Evolutionary conservation across 2,888 invertebrate genomes (phyloP), one percentile per base, ranked within the genome.

Genomic region (Drosophila rubida): DNA sequence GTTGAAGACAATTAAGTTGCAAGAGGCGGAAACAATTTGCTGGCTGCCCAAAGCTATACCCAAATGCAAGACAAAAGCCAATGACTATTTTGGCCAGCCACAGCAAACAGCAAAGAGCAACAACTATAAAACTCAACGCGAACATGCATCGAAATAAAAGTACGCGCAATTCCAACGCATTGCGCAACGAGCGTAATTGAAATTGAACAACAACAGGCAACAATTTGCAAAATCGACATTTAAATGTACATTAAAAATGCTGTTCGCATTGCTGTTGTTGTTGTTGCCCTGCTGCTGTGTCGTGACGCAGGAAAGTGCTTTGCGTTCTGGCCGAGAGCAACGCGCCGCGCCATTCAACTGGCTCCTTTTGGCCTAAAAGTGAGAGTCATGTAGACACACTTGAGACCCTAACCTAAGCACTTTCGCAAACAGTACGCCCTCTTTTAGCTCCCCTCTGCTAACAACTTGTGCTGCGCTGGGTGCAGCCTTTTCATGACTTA

Each of bases 331-430:
- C 45, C n/a, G n/a, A n/a, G n/a, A n/a, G 51, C n/a, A 57, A 27
- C 41, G 4, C 30, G 27, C 11, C 27, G 27, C 27, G 8, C 7
- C n/a, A 22, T 11, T 23, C 39, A 23, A 30, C 22, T 46, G 22
- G 59, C 48, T 80, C 55, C 63, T 49, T 1, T 42, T 51, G 64
- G 75, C 58, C 63, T 66, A 82, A 82, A 82, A 82, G 82, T 82
- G 82, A 82, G 82, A 82, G 82, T 82, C 82, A 82, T 82, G 82
- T 87, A 87, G 87, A 85, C 76, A 66, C 82, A 85, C 87, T 82
- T 71, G 82, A 87, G 82, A 81, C 85, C 69, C 60, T 58, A 48
- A 66, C 60, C 68, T 46, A 85, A 82, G 87, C 68, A 85, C 82
- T 87, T 87, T 84, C 73, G 87, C 70, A 78, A 69, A 65, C 62